Evolutionary conservation across 2,113 vertebrate species (phyloP).

Genomic region (Scomber colias): DNA sequence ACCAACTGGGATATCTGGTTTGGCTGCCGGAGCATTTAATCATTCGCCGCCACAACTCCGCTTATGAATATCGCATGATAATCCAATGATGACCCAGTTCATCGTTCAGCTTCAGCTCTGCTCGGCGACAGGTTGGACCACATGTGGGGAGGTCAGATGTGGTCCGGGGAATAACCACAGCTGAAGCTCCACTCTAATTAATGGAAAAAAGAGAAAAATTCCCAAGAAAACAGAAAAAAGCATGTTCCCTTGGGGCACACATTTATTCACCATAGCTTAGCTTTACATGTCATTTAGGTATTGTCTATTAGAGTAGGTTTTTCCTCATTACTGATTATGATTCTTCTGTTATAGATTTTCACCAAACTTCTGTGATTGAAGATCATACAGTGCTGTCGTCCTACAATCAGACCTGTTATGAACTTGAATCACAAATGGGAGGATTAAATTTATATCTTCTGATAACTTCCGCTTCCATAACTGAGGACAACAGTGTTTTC

Average conservation of each 20-base stretch:
- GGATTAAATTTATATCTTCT: background rate
- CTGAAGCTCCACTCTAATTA: background rate
- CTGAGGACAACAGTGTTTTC: background rate
- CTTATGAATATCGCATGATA: conserved; percentile 72
- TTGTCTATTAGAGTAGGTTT: too few species aligned
- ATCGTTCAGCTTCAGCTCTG: conserved; percentile 23
- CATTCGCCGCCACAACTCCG: conserved; percentile 27
- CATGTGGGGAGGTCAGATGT: conserved; percentile 20
- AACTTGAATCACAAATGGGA: background rate
- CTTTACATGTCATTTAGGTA: too few species aligned
- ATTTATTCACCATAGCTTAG: too few species aligned
- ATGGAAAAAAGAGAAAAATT: background rate
- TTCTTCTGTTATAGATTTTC: too few species aligned
- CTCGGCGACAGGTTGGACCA: conserved; percentile 8
- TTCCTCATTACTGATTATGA: too few species aligned
- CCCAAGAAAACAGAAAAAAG: too few species aligned
- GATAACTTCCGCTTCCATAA: background rate
- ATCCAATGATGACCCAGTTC: conserved; percentile 79
- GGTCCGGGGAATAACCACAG: conserved; percentile 42
- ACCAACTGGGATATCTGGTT: conserved; percentile 10
- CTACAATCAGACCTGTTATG: background rate
- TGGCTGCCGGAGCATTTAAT: conserved; percentile 38
- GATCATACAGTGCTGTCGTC: background rate
- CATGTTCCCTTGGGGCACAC: too few species aligned
- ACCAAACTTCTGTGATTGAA: background rate